phyloP scores from a whole-genome alignment of 2,888 invertebrate genomes.

The Limnephilus rhombicus region DNA sequence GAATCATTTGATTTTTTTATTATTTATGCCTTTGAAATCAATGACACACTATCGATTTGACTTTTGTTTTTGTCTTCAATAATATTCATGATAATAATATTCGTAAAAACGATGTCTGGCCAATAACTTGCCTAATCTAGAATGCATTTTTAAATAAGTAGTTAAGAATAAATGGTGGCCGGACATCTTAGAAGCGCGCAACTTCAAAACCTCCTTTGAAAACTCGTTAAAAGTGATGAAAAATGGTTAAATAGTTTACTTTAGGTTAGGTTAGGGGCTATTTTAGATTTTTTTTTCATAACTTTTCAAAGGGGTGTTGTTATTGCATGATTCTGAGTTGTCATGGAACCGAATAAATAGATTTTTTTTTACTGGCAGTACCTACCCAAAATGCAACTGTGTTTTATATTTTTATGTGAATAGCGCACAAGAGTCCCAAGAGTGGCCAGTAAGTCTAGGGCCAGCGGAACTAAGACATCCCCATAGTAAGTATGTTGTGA shows the following conservation, averaged over 20 bases:
- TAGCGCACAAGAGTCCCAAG: too few relatives aligned
- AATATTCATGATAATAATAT: background rate
- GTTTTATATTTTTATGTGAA: background rate
- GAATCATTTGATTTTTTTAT: background rate
- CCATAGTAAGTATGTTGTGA: too few relatives aligned
- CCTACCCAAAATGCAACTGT: background rate
- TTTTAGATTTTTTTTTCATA: too few relatives aligned
- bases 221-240: too few relatives aligned
- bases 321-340: too few relatives aligned
- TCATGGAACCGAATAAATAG: background rate
- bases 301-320: too few relatives aligned
- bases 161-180: background rate
- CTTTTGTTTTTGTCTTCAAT: background rate
- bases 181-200: too few relatives aligned
- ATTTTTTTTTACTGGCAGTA: background rate
- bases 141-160: background rate
- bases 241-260: too few relatives aligned
- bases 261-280: too few relatives aligned
- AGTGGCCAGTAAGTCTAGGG: too few relatives aligned
- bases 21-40: background rate
- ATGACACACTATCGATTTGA: constrained; percentile 1
- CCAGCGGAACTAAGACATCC: too few relatives aligned
- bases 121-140: background rate
- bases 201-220: too few relatives aligned
- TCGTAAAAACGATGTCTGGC: background rate